phyloP scores from a whole-genome alignment of 1,140 invertebrate species.

The Euborellia annulipes region DNA sequence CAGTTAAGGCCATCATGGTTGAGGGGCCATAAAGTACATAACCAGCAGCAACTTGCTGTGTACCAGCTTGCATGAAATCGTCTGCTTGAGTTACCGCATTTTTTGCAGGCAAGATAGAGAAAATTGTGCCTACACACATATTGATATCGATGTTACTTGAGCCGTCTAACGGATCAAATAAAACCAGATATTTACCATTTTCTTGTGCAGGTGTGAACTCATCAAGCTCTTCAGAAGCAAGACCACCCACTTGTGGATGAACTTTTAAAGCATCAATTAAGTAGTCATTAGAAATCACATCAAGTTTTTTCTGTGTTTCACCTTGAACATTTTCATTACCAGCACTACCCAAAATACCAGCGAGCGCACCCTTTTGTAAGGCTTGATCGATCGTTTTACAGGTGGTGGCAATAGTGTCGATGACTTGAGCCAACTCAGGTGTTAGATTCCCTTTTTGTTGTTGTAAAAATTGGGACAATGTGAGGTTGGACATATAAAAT shows the following conservation, averaged over 20 bases:
- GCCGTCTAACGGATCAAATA: not conserved
- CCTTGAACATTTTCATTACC: not conserved
- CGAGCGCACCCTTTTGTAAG: not conserved
- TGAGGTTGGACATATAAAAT: too few species aligned
- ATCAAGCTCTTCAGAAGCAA: not conserved
- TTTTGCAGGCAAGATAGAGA: not conserved
- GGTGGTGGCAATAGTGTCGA: too few species aligned
- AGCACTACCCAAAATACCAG: not conserved
- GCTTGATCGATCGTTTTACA: too few species aligned
- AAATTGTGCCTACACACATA: not conserved
- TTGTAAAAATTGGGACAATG: too few species aligned
- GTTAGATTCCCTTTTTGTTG: too few species aligned
- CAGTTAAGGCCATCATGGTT: not conserved
- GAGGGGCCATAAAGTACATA: not conserved
- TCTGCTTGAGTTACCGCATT: not conserved
- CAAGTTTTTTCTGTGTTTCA: not conserved
- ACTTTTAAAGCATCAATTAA: not conserved
- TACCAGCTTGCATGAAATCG: not conserved
- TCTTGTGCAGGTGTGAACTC: not conserved
- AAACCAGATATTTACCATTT: not conserved
- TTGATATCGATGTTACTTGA: not conserved
- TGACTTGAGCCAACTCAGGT: too few species aligned
- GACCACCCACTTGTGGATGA: not conserved
- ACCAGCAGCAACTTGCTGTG: not conserved
- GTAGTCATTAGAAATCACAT: not conserved